Conservation (phyloP, 2,888 invertebrate species). For the Helicoverpa assulta region DNA sequence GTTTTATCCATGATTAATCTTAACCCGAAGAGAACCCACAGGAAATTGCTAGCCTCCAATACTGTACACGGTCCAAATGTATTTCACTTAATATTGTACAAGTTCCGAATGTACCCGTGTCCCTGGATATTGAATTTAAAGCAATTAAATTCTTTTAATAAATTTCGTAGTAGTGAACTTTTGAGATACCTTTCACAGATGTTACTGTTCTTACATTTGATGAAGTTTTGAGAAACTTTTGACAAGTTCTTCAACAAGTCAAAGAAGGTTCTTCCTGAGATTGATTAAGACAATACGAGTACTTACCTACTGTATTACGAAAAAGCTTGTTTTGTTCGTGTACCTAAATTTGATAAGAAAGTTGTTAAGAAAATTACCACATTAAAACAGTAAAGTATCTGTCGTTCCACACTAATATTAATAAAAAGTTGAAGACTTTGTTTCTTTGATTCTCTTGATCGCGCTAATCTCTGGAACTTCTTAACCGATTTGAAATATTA, state of each 20-base stretch:
- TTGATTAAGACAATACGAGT: background rate
- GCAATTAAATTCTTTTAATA: conserved; percentile 9
- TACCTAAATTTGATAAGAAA: background rate
- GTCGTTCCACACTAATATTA: too few relatives aligned
- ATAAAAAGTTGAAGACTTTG: too few relatives aligned
- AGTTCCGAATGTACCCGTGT: background rate
- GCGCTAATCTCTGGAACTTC: too few relatives aligned
- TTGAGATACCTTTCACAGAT: conserved; percentile 16
- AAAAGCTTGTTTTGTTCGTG: background rate
- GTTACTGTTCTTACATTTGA: conserved; percentile 14
- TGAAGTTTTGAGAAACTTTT: conserved; percentile 32
- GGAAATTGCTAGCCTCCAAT: too few relatives aligned
- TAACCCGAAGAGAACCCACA: too few relatives aligned
- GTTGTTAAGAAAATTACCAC: too few relatives aligned
- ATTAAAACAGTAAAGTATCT: too few relatives aligned
- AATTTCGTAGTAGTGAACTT: conserved; percentile 8
- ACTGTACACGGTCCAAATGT: too few relatives aligned
- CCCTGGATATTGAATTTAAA: background rate
- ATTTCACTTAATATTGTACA: too few relatives aligned
- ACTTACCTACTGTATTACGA: background rate
- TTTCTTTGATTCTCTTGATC: too few relatives aligned
- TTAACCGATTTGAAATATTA: too few relatives aligned
- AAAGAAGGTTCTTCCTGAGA: background rate
- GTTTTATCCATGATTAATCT: too few relatives aligned
- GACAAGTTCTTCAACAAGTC: conserved; percentile 24